Conservation (phyloP, 2,888 invertebrate genomes). For the Orgyia antiqua region DNA sequence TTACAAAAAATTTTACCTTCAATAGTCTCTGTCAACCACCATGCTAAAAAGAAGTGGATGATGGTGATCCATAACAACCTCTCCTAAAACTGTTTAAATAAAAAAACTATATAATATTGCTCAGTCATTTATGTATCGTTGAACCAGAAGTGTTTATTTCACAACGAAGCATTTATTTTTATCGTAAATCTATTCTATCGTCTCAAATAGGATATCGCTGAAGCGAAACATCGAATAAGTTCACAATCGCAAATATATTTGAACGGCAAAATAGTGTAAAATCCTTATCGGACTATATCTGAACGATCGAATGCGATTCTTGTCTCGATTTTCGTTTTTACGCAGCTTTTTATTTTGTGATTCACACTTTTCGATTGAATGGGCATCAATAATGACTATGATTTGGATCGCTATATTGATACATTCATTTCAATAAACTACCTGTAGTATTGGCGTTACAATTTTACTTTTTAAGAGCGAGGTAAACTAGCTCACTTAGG, state of each 20-base stretch:
- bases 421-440: too few relatives aligned
- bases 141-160: slow-evolving; percentile 6
- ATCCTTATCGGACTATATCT: slow-evolving; percentile 32
- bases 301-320: slow-evolving; percentile 24
- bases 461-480: too few relatives aligned
- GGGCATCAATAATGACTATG: slow-evolving; percentile 23
- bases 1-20: too few relatives aligned
- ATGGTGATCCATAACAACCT: too few relatives aligned
- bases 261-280: slow-evolving; percentile 30
- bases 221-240: slow-evolving; percentile 20
- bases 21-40: too few relatives aligned
- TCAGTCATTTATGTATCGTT: too few relatives aligned
- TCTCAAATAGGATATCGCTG: slow-evolving; percentile 13
- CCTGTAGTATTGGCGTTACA: too few relatives aligned
- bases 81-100: too few relatives aligned
- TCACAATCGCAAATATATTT: slow-evolving; percentile 24
- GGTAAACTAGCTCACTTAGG: too few relatives aligned
- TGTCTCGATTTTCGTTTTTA: slow-evolving; percentile 28
- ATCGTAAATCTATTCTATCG: slow-evolving; percentile 11
- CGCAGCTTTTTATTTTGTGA: slow-evolving; percentile 25
- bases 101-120: too few relatives aligned
- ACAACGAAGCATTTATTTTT: slow-evolving; percentile 11
- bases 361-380: slow-evolving; percentile 24
- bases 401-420: background rate
- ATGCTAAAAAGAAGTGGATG: too few relatives aligned